These are phyloP conservation scores for Coilia nasus DNA, from an alignment of 2,797 vertebrate genomes.

Conservation along the genomic window DNA sequence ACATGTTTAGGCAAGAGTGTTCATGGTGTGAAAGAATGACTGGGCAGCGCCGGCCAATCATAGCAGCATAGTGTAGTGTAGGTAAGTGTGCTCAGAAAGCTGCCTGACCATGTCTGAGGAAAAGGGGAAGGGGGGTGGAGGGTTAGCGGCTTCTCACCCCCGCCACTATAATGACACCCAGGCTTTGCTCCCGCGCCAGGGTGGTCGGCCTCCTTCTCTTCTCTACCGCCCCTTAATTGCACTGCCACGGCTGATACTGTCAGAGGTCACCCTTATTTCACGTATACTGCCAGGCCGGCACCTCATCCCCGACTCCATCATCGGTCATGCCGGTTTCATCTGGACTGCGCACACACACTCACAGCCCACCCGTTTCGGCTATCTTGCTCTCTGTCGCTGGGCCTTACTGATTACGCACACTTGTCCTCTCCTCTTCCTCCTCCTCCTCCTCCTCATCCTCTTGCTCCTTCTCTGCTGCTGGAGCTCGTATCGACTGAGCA, in stretches of 20 bases:
- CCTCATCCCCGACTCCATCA: not conserved
- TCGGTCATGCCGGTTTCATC: not conserved
- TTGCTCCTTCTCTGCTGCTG: not conserved
- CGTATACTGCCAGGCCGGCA: not conserved
- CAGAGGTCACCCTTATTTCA: not conserved
- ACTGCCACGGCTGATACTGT: not conserved
- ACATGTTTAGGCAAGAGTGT: not conserved
- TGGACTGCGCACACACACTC: not conserved
- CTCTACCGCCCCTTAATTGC: not conserved
- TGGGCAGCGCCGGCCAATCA: not conserved
- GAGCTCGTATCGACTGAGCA: not conserved
- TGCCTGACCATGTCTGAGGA: not conserved
- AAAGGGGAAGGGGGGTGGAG: no score
- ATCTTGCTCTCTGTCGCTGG: not conserved
- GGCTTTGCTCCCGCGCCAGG: not conserved
- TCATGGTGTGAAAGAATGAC: not conserved
- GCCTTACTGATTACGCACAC: constrained; percentile 2
- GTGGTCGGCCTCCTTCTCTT: not conserved
- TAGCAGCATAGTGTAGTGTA: not conserved
- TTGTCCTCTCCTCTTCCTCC: not conserved
- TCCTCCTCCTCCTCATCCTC: not conserved
- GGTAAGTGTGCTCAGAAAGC: not conserved
- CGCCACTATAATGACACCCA: not conserved
- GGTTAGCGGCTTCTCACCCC: not conserved
- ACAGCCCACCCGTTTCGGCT: not conserved